phyloP scores from a whole-genome alignment of 2,888 invertebrate genomes.

The Silvanus unidentatus region DNA sequence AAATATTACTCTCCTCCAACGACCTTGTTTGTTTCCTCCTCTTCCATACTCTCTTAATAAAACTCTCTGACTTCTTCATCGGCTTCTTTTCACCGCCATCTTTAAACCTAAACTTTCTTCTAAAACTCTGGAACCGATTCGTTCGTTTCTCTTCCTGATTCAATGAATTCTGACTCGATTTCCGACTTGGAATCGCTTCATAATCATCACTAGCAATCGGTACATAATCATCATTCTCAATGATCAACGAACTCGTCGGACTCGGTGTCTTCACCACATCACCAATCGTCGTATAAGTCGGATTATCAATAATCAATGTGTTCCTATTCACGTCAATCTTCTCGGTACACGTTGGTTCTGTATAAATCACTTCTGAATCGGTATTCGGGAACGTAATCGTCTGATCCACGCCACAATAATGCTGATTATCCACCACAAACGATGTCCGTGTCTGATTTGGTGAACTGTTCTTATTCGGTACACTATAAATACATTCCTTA shows the following conservation, averaged over 20 bases:
- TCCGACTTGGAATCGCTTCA: constrained; percentile 17
- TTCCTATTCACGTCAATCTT: constrained; percentile 22
- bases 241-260: too few species aligned
- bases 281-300: constrained; percentile 8
- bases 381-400: constrained; percentile 6
- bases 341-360: constrained; percentile 13
- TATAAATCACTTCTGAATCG: constrained; percentile 14
- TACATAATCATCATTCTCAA: too few species aligned
- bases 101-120: constrained; percentile 1
- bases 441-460: constrained; percentile 4
- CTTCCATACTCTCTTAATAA: constrained; percentile 31
- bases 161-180: background rate
- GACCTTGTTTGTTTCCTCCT: constrained; percentile 16
- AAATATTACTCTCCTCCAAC: constrained; percentile 22
- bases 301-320: constrained; percentile 19
- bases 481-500: constrained; percentile 10
- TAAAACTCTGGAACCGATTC: background rate
- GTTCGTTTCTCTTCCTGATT: background rate
- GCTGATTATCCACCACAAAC: constrained; percentile 24
- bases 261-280: background rate
- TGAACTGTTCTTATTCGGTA: constrained; percentile 9
- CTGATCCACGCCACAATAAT: constrained; percentile 21
- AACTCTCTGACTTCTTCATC: constrained; percentile 29
- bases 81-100: constrained; percentile 11
- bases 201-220: constrained; percentile 16